Base-by-base conservation (phyloP, 2,888 invertebrate genomes). In the Coelopa pilipes region DNA sequence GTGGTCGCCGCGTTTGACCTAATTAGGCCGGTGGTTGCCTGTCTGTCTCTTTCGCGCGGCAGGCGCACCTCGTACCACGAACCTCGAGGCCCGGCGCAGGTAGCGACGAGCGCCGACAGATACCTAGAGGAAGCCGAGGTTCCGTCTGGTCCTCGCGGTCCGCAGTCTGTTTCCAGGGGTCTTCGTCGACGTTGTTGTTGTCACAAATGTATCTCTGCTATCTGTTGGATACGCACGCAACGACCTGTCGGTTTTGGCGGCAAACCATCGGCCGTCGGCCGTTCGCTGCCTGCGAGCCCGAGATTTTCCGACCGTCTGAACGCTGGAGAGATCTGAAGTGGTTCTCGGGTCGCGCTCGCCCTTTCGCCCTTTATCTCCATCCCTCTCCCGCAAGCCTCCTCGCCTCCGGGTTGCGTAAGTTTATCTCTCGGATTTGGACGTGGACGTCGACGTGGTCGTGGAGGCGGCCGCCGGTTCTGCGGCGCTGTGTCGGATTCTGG, bases 351-450 rank as follows among this genome's bases (percentile, higher is more conserved):
- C 34, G 17, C 24, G 24, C 57, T 24, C 17, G 17, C 57, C 50
- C 34, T 69, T 34, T n/a, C n/a, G n/a, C 17, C 12, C 50, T n/a
- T 50, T 34, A 34, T 34, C 34, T 34, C 34, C 7, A 34, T 34
- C 34, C 7, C 34, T 34, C 34, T 34, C 34, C 34, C 7, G 4
- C 10, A 3, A 2, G n/a, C 53, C 53, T 53, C 53, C n/a, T 13
- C 13, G n/a, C 53, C 13, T 2, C 5, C 34, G 7, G 7, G 15
- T 76, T 76, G 70, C 76, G 76, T 76, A 76, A 76, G 70, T 74
- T 73, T 75, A 72, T 76, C 72, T 76, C 47, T 70, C 11, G 34
- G 34, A 34, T 34, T 34, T 34, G 34, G 34, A 34, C 7, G 2
- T 34, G 34, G 34, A 34, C 34, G 34, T 34, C 4, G 34, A 34